These are phyloP conservation scores for Aphrophora alni DNA, from an alignment of 2,888 invertebrate species.

Conservation along the genomic window DNA sequence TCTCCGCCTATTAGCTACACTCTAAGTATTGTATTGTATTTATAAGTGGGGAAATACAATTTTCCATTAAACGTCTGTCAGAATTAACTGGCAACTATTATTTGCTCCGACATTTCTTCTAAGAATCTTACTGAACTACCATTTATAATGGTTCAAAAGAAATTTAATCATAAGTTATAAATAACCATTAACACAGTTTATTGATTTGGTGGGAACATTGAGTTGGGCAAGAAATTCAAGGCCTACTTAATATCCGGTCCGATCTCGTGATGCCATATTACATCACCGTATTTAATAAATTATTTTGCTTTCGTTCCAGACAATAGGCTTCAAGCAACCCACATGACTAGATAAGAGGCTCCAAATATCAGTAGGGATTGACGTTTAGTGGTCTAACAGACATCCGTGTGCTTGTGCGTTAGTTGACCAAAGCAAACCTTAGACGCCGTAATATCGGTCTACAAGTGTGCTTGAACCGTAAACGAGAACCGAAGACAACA, in stretches of 20 bases:
- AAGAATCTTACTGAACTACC: too few relatives aligned
- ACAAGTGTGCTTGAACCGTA: background rate
- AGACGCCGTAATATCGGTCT: background rate
- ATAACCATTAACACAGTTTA: background rate
- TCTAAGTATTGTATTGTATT: too few relatives aligned
- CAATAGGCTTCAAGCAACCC: background rate
- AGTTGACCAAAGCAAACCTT: background rate
- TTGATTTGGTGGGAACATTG: background rate
- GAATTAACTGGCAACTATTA: too few relatives aligned
- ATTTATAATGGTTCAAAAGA: too few relatives aligned
- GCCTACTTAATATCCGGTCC: background rate
- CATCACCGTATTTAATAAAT: background rate
- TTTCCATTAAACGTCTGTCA: too few relatives aligned
- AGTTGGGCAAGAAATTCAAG: background rate
- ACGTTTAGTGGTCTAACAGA: background rate
- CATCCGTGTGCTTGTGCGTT: background rate
- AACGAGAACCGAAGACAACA: too few relatives aligned
- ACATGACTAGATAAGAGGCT: background rate
- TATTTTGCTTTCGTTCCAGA: background rate
- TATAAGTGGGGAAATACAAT: too few relatives aligned
- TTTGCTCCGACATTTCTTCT: too few relatives aligned
- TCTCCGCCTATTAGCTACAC: too few relatives aligned
- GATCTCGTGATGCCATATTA: background rate
- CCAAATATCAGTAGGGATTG: background rate
- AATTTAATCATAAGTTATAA: background rate